phyloP scores from a whole-genome alignment of 1,140 invertebrate species.

The Caerostris darwini region DNA sequence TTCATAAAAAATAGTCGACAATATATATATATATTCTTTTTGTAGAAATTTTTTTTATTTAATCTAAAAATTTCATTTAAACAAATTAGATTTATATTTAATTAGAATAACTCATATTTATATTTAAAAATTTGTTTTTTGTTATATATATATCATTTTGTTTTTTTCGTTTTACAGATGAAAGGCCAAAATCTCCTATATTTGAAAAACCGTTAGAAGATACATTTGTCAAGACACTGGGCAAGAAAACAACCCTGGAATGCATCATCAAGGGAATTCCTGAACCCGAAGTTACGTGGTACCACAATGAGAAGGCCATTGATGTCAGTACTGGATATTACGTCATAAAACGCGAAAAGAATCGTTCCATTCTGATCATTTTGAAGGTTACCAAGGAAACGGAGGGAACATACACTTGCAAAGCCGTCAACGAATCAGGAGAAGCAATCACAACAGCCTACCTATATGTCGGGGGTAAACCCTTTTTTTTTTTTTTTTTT shows the following conservation, averaged over 20 bases:
- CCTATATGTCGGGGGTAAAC: slow-evolving; percentile 85
- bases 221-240: slow-evolving; percentile 86
- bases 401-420: slow-evolving; percentile 92
- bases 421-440: slow-evolving; percentile 83
- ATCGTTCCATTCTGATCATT: slow-evolving; percentile 88
- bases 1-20: no score
- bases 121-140: no score
- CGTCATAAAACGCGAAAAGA: slow-evolving; percentile 88
- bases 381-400: slow-evolving; percentile 87
- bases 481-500: not conserved
- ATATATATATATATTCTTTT: no score
- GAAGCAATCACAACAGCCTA: slow-evolving; percentile 84
- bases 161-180: slow-evolving; percentile 51
- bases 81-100: not conserved
- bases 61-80: not conserved
- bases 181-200: slow-evolving; percentile 88
- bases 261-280: slow-evolving; percentile 91
- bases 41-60: no score
- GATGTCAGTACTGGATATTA: slow-evolving; percentile 86
- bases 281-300: slow-evolving; percentile 94
- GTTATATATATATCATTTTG: no score
- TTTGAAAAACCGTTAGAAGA: slow-evolving; percentile 91
- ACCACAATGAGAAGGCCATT: slow-evolving; percentile 91
- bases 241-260: slow-evolving; percentile 89
- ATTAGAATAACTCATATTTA: not conserved